These are phyloP conservation scores for Notodonta dromedarius DNA, from an alignment of 2,888 invertebrate species.

Conservation along the genomic window DNA sequence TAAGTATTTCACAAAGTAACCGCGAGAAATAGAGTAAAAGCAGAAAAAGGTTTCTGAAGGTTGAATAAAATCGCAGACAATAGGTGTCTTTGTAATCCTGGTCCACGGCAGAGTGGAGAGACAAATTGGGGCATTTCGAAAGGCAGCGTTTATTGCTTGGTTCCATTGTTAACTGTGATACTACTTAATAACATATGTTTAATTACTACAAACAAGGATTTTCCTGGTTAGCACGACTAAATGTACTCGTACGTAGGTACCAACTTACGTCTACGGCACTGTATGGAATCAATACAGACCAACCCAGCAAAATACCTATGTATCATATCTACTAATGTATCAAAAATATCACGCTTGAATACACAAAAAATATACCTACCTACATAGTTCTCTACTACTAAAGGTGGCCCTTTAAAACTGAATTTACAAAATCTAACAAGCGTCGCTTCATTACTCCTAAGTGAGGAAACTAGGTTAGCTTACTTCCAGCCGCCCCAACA, in stretches of 20 bases:
- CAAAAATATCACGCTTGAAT: too few species aligned
- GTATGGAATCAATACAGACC: too few species aligned
- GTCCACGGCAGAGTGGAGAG: neutral
- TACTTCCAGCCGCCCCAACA: neutral
- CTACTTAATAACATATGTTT: too few species aligned
- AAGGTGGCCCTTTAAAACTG: neutral
- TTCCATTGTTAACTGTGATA: neutral
- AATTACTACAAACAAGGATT: too few species aligned
- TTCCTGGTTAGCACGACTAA: too few species aligned
- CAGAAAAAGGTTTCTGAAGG: neutral
- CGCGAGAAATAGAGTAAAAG: neutral
- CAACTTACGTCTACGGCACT: too few species aligned
- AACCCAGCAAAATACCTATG: too few species aligned
- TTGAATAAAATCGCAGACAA: slow-evolving; percentile 1
- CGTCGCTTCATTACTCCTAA: slow-evolving; percentile 3
- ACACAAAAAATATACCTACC: too few species aligned
- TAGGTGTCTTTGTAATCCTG: neutral
- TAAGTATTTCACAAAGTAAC: neutral
- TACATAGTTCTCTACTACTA: neutral
- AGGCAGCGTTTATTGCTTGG: neutral
- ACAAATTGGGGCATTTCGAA: neutral
- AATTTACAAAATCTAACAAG: neutral
- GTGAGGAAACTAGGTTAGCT: slow-evolving; percentile 3
- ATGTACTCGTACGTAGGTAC: too few species aligned
- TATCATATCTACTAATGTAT: too few species aligned